phyloP scores from a whole-genome alignment of 2,113 vertebrate species.

The Strigops habroptila region DNA sequence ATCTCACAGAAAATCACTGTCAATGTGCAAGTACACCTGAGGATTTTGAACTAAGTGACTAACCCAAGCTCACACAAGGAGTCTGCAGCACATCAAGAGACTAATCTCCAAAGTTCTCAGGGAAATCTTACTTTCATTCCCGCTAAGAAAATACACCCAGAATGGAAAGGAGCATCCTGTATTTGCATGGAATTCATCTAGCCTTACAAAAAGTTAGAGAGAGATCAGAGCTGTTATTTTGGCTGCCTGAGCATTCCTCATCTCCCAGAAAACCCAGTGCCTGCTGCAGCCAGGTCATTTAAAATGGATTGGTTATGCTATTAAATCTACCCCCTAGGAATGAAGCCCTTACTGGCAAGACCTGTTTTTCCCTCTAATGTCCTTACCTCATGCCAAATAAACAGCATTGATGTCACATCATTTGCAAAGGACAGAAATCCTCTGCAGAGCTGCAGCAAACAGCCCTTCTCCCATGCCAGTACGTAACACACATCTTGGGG shows the following conservation, averaged over 20 bases:
- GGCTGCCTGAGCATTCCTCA: neutral
- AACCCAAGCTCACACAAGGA: neutral
- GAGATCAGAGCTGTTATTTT: neutral
- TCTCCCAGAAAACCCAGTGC: neutral
- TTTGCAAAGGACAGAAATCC: constrained; percentile 11
- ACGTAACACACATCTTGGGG: neutral
- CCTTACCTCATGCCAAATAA: neutral
- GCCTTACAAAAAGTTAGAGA: neutral
- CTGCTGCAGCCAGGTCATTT: neutral
- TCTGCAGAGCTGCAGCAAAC: neutral
- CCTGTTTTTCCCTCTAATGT: neutral
- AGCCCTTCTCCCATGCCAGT: neutral
- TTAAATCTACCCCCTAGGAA: neutral
- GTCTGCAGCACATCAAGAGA: neutral
- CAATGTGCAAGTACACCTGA: neutral
- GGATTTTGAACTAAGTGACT: neutral
- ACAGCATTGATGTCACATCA: neutral
- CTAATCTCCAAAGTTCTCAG: accelerated
- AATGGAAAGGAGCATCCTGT: neutral
- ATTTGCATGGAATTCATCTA: neutral
- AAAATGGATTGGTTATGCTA: neutral
- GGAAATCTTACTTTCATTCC: neutral
- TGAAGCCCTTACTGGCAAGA: neutral
- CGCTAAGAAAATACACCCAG: neutral
- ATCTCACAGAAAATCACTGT: neutral